Conservation (phyloP, 1,140 invertebrate genomes). For the Drosophila willistoni region DNA sequence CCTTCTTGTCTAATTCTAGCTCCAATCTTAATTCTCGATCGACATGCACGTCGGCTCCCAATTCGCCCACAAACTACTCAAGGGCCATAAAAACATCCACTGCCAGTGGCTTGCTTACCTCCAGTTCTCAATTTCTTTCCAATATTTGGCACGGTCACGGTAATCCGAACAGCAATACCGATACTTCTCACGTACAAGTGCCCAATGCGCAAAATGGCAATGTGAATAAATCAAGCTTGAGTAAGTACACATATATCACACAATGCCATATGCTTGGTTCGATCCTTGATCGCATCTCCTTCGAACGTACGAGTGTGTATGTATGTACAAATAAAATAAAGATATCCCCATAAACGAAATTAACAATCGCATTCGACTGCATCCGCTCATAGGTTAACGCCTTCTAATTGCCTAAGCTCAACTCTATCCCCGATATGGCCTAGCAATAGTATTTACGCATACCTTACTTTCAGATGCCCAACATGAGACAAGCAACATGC, state of each 20-base stretch:
- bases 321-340: slow-evolving; percentile 10
- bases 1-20: background rate
- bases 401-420: slow-evolving; percentile 3
- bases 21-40: background rate
- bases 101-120: slow-evolving; percentile 67
- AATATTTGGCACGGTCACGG: slow-evolving; percentile 85
- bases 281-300: slow-evolving; percentile 10
- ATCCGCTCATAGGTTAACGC: slow-evolving; percentile 9
- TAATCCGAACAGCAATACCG: slow-evolving; percentile 12
- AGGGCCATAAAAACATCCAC: slow-evolving; percentile 9
- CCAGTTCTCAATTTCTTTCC: slow-evolving; percentile 87
- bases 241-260: slow-evolving; percentile 45
- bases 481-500: slow-evolving; percentile 86
- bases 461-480: slow-evolving; percentile 41
- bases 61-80: slow-evolving; percentile 56
- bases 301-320: slow-evolving; percentile 17
- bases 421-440: background rate
- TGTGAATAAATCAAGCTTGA: slow-evolving; percentile 25
- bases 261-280: slow-evolving; percentile 62
- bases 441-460: background rate
- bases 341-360: slow-evolving; percentile 10
- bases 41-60: slow-evolving; percentile 47
- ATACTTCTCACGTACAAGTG: slow-evolving; percentile 15
- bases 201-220: slow-evolving; percentile 28
- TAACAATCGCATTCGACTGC: slow-evolving; percentile 2